Evolutionary conservation across 2,113 vertebrate genomes (phyloP).

Genomic region (Calyptomena viridis): DNA sequence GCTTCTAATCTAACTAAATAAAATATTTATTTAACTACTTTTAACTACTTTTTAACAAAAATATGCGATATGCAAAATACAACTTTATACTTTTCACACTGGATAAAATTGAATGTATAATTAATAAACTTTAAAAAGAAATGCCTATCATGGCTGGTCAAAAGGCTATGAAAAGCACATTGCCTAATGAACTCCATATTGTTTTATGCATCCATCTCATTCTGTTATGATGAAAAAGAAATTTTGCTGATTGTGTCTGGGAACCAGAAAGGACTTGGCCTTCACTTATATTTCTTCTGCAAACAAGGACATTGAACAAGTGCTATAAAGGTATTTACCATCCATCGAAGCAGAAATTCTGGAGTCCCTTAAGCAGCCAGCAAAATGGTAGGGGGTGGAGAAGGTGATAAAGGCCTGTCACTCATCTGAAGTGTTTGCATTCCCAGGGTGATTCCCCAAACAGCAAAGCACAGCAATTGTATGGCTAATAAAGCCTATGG

Average conservation of each 20-base stretch:
- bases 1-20: too few relatives aligned
- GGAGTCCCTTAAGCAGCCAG: neutral
- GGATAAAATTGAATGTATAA: neutral
- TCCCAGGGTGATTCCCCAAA: neutral
- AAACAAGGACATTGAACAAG: neutral
- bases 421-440: neutral
- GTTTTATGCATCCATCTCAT: neutral
- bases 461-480: neutral
- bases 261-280: neutral
- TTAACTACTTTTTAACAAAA: too few relatives aligned
- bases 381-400: neutral
- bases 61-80: too few relatives aligned
- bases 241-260: neutral
- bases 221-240: neutral
- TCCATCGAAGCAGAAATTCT: slow-evolving; percentile 27
- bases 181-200: neutral
- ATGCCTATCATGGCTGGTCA: neutral
- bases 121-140: neutral
- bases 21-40: too few relatives aligned
- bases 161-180: neutral
- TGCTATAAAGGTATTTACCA: neutral
- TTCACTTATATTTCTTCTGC: neutral
- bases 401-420: slow-evolving; percentile 20
- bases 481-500: neutral
- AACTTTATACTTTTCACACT: too few relatives aligned